Evolutionary conservation across 2,888 invertebrate species (phyloP).

Genomic region (Hemaris fuciformis): DNA sequence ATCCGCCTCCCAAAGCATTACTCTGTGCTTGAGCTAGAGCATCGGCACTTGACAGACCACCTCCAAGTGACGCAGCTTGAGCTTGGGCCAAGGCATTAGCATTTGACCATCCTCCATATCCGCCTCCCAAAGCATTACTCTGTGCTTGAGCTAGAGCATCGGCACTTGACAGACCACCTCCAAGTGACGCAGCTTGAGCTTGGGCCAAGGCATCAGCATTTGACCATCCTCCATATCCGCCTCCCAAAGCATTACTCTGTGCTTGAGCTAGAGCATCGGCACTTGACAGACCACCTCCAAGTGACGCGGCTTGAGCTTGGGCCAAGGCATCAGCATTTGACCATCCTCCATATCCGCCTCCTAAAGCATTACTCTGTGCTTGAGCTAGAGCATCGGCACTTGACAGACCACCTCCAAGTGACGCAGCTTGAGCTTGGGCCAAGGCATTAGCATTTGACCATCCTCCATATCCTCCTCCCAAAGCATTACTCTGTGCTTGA

Average conservation of each 20-base stretch:
- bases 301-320: slow-evolving; percentile 11
- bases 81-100: slow-evolving; percentile 18
- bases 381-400: slow-evolving; percentile 13
- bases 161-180: slow-evolving; percentile 1
- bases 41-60: slow-evolving; percentile 7
- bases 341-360: slow-evolving; percentile 20
- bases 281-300: slow-evolving; percentile 11
- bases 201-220: slow-evolving; percentile 16
- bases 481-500: slow-evolving; percentile 14
- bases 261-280: slow-evolving; percentile 14
- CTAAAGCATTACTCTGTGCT: slow-evolving; percentile 15
- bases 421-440: slow-evolving; percentile 10
- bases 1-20: slow-evolving; percentile 4
- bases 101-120: slow-evolving; percentile 8
- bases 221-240: slow-evolving; percentile 11
- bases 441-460: background rate
- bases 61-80: background rate
- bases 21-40: slow-evolving; percentile 18
- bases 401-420: slow-evolving; percentile 12
- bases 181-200: slow-evolving; percentile 2
- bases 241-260: background rate
- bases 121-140: slow-evolving; percentile 3
- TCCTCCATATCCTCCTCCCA: slow-evolving; percentile 21
- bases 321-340: background rate
- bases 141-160: slow-evolving; percentile 20